These are phyloP conservation scores for Trididemnum clinides DNA, from an alignment of 23 tunicate species.

Conservation along the genomic window DNA sequence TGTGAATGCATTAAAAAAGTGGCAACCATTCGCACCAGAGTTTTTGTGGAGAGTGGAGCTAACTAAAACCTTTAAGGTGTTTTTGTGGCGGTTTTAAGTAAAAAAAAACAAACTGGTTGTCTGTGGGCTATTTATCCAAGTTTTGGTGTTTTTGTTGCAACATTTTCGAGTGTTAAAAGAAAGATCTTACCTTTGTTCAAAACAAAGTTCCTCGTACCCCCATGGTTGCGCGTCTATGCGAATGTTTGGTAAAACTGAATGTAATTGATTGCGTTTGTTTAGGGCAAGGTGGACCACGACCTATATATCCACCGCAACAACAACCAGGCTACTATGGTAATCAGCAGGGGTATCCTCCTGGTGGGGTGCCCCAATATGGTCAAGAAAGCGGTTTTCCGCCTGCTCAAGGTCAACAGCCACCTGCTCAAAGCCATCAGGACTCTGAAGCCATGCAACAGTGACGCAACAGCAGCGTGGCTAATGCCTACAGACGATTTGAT, in stretches of 20 bases:
- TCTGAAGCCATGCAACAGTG: neutral
- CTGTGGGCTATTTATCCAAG: too few species aligned
- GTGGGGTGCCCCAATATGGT: neutral
- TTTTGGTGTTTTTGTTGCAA: too few species aligned
- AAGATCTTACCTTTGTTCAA: too few species aligned
- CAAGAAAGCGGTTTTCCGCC: neutral
- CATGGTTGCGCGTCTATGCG: neutral
- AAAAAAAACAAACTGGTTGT: too few species aligned
- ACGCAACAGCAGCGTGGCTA: too few species aligned
- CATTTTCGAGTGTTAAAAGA: too few species aligned
- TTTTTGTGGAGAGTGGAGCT: neutral
- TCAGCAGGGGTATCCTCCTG: neutral
- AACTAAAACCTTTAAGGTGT: too few species aligned
- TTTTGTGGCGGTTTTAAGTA: too few species aligned
- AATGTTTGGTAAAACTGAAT: too few species aligned
- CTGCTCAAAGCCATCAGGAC: too few species aligned
- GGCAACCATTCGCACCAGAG: neutral
- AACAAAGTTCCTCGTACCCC: neutral
- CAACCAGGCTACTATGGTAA: constrained; percentile 10
- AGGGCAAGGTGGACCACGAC: neutral
- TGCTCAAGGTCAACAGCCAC: neutral
- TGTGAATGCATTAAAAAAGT: neutral
- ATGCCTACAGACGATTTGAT: too few species aligned
- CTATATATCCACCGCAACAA: neutral
- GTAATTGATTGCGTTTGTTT: too few species aligned